phyloP scores from a whole-genome alignment of 2,797 vertebrate genomes.

The Mastacembelus armatus region DNA sequence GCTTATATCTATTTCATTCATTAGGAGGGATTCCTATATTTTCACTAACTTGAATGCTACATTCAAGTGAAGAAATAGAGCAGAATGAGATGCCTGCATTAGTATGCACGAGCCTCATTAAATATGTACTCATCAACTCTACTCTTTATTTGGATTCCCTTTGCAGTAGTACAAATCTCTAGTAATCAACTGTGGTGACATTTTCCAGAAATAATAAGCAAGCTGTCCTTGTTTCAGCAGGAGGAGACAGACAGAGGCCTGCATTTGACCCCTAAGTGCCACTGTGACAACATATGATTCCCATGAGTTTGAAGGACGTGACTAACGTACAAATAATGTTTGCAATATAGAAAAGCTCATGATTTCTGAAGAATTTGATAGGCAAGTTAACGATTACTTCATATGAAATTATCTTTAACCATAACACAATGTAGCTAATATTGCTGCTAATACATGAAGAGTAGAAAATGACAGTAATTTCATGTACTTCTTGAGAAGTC shows the following conservation, averaged over 20 bases:
- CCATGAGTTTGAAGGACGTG: conserved; percentile 55
- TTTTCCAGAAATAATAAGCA: conserved; percentile 81
- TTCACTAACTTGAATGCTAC: conserved; percentile 43
- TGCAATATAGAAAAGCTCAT: conserved; percentile 19
- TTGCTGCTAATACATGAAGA: too few relatives aligned
- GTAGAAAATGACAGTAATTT: background rate
- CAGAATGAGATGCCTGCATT: conserved; percentile 69
- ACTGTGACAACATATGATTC: conserved; percentile 54
- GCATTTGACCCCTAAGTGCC: conserved; percentile 56
- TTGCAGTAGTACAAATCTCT: conserved; percentile 80
- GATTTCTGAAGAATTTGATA: conserved; percentile 25
- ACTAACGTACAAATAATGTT: conserved; percentile 36
- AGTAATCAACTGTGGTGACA: conserved; percentile 84
- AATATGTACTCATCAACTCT: conserved; percentile 79
- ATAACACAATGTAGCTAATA: too few relatives aligned
- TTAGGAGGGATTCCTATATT: conserved; percentile 50
- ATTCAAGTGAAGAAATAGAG: conserved; percentile 73
- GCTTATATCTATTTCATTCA: conserved; percentile 44
- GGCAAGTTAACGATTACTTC: background rate
- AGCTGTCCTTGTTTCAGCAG: conserved; percentile 66
- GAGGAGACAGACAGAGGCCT: conserved; percentile 66
- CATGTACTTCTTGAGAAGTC: background rate
- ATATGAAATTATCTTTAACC: background rate
- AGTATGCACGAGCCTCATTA: conserved; percentile 80
- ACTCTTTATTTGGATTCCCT: conserved; percentile 76